A percentile compares a stretch with the other conserved stretches of the same genome.
phyloP scores from a whole-genome alignment of 2,113 vertebrate species.

The Chaenocephalus aceratus region DNA sequence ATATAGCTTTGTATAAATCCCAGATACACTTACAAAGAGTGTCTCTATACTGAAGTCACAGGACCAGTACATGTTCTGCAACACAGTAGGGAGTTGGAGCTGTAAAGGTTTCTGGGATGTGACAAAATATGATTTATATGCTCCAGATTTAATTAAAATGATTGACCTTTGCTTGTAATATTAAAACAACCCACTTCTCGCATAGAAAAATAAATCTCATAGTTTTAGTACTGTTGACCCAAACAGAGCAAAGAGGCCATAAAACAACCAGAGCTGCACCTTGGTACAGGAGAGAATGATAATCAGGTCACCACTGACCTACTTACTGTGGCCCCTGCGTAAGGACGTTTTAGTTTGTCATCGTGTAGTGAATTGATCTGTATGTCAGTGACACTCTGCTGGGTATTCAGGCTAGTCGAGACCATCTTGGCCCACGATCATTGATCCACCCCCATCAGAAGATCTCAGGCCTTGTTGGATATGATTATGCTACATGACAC shows the following conservation, averaged over 20 bases:
- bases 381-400: constrained; percentile 8
- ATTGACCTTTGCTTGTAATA: neutral
- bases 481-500: constrained; percentile 10
- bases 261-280: neutral
- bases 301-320: constrained; percentile 39
- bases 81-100: neutral
- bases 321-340: constrained; percentile 14
- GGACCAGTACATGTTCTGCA: neutral
- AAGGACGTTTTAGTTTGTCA: neutral
- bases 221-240: neutral
- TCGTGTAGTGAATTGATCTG: constrained; percentile 14
- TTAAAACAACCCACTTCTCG: neutral
- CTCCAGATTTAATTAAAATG: constrained; percentile 8
- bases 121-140: neutral
- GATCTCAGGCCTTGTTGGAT: constrained; percentile 5
- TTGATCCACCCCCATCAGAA: constrained; percentile 24
- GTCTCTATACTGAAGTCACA: neutral
- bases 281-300: constrained; percentile 5
- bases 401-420: neutral
- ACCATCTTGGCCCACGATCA: constrained; percentile 24
- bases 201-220: neutral
- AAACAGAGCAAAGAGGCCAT: neutral
- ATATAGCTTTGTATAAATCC: neutral
- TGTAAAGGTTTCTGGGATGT: neutral
- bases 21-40: neutral